Evolutionary conservation across 2,888 invertebrate species (phyloP), one percentile per base, ranked within the genome.

Genomic region (Thera obeliscata): DNA sequence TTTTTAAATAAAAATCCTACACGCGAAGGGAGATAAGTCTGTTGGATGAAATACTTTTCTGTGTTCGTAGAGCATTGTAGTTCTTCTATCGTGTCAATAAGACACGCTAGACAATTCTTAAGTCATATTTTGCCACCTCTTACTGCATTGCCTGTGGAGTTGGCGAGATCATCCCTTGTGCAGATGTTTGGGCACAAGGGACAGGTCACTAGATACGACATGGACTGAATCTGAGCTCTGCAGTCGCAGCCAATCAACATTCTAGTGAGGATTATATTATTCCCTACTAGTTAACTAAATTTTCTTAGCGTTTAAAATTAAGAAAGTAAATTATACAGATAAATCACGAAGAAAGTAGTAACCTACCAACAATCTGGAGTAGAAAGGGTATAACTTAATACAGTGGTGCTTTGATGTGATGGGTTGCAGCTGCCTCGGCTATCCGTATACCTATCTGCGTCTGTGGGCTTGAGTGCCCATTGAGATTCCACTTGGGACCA

Each of bases 401-500:
- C 85, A 87, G 85, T 80, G 79, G 72, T 75, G 70, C 82, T 85
- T 86, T 88, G 83, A 86, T 79, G 77, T 86, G 85, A 87, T 87
- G 78, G 76, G 77, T 76, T 83, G 87, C 91, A 91, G 91, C 89
- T 90, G 90, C 81, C 65, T 69, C 60, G 71, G 74, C 72, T 76
- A 79, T 78, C 65, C 66, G 61, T 56, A 62, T 72, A 66, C 71
- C 66, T 66, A 46, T 46, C 43, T 46, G 43, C 64, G 67, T 22
- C 59, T 61, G 48, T 59, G 66, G 55, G 68, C 69, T 75, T 67
- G 74, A 78, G 77, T 76, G 74, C 81, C 80, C 78, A 82, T 86
- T 80, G 81, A 87, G 83, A 84, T 82, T 82, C 79, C 89, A 87
- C 86, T 89, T 86, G 88, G 80, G 75, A 71, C 80, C 85, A 88